phyloP scores from a whole-genome alignment of 2,113 vertebrate genomes.

The Conger conger region DNA sequence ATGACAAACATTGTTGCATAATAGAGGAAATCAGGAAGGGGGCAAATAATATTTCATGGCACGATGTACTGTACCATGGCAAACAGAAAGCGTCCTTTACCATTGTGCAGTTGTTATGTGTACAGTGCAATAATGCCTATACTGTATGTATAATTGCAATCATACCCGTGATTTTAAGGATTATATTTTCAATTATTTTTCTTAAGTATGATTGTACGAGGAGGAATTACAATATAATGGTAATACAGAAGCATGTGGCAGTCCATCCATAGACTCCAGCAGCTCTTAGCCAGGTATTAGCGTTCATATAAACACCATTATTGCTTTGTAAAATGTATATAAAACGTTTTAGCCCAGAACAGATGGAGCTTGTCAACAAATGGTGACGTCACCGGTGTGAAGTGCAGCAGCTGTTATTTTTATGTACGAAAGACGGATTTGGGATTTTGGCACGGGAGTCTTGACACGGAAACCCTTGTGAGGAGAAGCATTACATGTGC shows the following conservation, averaged over 20 bases:
- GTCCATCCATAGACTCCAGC: too few species aligned
- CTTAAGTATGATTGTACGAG: too few species aligned
- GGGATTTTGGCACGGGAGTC: constrained; percentile 34
- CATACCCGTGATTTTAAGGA: too few species aligned
- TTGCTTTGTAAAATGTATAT: background rate
- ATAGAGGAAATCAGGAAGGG: too few species aligned
- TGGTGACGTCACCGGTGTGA: constrained; percentile 41
- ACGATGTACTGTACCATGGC: too few species aligned
- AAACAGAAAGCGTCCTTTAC: background rate
- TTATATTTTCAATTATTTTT: too few species aligned
- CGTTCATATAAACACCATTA: background rate
- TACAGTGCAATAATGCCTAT: background rate
- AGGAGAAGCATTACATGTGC: background rate
- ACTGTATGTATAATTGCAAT: too few species aligned
- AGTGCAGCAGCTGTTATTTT: constrained; percentile 45
- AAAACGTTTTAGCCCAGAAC: constrained; percentile 5
- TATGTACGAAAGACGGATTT: constrained; percentile 46
- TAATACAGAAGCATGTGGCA: too few species aligned
- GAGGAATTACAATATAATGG: too few species aligned
- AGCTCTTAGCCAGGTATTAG: too few species aligned
- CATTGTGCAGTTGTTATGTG: background rate
- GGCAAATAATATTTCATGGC: too few species aligned
- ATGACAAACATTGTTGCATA: too few species aligned
- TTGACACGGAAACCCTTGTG: constrained; percentile 29
- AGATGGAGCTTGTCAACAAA: constrained; percentile 51